These are phyloP conservation scores for Symphodus melops DNA, from an alignment of 2,113 vertebrate genomes.

Conservation along the genomic window DNA sequence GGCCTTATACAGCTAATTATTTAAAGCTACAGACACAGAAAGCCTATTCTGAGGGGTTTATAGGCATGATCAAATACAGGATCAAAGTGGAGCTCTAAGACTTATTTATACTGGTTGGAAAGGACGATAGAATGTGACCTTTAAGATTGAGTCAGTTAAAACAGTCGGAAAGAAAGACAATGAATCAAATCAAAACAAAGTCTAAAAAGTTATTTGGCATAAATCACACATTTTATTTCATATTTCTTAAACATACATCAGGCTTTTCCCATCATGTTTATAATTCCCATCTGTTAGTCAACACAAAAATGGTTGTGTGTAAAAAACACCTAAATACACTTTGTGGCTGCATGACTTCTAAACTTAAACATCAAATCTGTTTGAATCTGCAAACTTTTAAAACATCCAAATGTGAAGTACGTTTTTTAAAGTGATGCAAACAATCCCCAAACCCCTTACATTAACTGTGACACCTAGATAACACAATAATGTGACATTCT, in stretches of 20 bases:
- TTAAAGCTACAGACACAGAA: no score
- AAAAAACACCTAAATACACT: neutral
- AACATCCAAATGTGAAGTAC: neutral
- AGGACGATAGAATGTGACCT: no score
- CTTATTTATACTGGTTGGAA: no score
- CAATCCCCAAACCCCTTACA: neutral
- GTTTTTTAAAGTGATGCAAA: neutral
- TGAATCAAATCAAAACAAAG: neutral
- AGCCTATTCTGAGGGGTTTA: no score
- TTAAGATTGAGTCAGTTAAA: no score
- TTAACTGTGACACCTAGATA: constrained; percentile 6
- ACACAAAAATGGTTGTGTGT: constrained; percentile 34
- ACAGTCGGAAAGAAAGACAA: neutral
- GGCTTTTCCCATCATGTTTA: constrained; percentile 88
- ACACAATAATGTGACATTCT: neutral
- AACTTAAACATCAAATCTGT: neutral
- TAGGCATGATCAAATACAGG: no score
- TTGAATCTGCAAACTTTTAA: neutral
- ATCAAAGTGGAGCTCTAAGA: no score
- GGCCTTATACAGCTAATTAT: no score
- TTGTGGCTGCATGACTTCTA: constrained; percentile 8
- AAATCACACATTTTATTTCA: constrained; percentile 95
- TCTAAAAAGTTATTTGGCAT: constrained; percentile 78
- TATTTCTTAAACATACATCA: constrained; percentile 89
- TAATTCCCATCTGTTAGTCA: constrained; percentile 78